A percentile compares a stretch with the other conserved stretches of the same genome.
Conservation (phyloP, 1,140 invertebrate genomes). For the Leptonema lineaticorne region DNA sequence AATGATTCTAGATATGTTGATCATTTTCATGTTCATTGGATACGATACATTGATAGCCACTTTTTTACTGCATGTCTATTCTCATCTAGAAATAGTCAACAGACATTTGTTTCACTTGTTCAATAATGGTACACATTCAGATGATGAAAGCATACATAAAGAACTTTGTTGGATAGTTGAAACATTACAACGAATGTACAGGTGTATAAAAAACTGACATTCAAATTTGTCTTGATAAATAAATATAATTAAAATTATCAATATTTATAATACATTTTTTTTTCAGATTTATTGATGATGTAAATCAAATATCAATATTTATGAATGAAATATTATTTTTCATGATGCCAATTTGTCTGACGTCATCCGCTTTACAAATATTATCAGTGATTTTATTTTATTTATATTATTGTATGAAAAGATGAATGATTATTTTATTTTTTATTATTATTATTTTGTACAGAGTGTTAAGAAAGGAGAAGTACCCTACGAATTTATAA, state of each 20-base stretch:
- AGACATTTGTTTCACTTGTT: neutral
- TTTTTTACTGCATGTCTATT: slow-evolving; percentile 28
- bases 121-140: too few species aligned
- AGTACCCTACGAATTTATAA: slow-evolving; percentile 32
- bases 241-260: neutral
- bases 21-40: slow-evolving; percentile 17
- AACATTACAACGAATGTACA: slow-evolving; percentile 33
- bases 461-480: slow-evolving; percentile 26
- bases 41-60: slow-evolving; percentile 30
- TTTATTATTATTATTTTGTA: neutral
- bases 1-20: neutral
- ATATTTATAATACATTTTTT: neutral
- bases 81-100: slow-evolving; percentile 37
- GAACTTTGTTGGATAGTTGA: slow-evolving; percentile 7
- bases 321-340: slow-evolving; percentile 31
- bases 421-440: neutral
- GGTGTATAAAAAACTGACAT: slow-evolving; percentile 16
- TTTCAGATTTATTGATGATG: slow-evolving; percentile 23
- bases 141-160: neutral
- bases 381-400: slow-evolving; percentile 28
- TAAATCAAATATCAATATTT: slow-evolving; percentile 11
- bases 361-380: slow-evolving; percentile 32
- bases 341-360: slow-evolving; percentile 15
- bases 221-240: neutral
- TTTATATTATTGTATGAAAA: neutral